Base-by-base conservation (phyloP, 30 jellyfish, hydroid and myxozoan species). In the Turritopsis rubra region DNA sequence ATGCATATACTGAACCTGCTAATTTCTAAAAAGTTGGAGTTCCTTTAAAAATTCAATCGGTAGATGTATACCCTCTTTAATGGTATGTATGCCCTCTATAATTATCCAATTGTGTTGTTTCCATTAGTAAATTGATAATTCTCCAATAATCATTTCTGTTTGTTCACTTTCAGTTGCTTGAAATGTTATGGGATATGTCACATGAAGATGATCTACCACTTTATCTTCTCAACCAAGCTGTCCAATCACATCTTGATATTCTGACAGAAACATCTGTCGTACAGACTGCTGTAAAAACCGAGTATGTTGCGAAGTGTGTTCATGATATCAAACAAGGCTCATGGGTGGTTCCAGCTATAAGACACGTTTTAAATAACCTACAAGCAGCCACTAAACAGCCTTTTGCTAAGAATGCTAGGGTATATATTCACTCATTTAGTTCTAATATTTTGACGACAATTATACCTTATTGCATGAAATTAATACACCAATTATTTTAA, bases 211-310 rank as follows among this genome's bases (percentile, higher is more conserved):
- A 82, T 17, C 95, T 88, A 9, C 96, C 94, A 23, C 72, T 88
- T 18, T 79, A 88, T 54, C 79, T 93, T 54, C 83, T 93, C 83
- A 87, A 93, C 80, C 96, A 93, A 68, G 96, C 96, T 18, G 96
- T 93, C n/a, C 95, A 89, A 80, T 93, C 99, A 5, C 99, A 93
- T 72, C 68, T 93, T 70, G 99, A 93, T 54, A 89, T 93, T 70
- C 89, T 93, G 21, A 85, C 96, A 4, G 95, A 85, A 72, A 88
- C 99, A n/a, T 88, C 95, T 23, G 53, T 78, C 24, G 85, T 80
- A 26, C 87, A 71, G 20, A 88, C 90, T 70, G 83, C 85, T 26
- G 84, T 84, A n/a, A 88, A 90, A 77, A 91, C 72, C 66, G 80
- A 78, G 16, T 93, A 85, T 87, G 88, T 93, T 24, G 89, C 65